phyloP scores from a whole-genome alignment of 1,140 invertebrate genomes.

The Lepidurus arcticus region DNA sequence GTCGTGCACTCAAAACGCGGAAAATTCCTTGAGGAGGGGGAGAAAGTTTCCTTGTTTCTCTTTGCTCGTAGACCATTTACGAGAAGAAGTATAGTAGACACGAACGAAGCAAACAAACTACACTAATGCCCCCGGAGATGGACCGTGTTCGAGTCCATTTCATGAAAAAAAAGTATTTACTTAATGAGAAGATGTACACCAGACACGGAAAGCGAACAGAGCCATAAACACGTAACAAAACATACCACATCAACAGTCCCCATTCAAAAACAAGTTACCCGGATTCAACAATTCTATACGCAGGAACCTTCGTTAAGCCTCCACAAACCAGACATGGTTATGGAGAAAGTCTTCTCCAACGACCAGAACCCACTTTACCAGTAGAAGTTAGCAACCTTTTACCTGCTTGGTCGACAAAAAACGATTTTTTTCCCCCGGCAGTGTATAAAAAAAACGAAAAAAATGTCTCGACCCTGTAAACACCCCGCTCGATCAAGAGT shows the following conservation, averaged over 20 bases:
- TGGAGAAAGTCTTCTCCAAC: not conserved
- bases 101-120: not conserved
- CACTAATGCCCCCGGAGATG: not conserved
- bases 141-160: not conserved
- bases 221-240: slow-evolving; percentile 15
- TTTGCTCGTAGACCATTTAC: not conserved
- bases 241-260: not conserved
- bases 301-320: not conserved
- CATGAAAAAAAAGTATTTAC: not conserved
- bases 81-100: not conserved
- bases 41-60: slow-evolving; percentile 22
- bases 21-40: not conserved
- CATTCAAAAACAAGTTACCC: not conserved
- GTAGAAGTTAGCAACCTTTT: not conserved
- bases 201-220: not conserved
- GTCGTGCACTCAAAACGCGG: not conserved
- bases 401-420: not conserved
- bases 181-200: not conserved
- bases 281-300: not conserved
- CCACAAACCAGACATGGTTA: not conserved
- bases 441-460: not conserved
- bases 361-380: not conserved
- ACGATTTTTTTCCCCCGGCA: not conserved
- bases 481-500: not conserved
- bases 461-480: not conserved